phyloP scores from a whole-genome alignment of 1,140 invertebrate species.

The Tetramorium simillimum region DNA sequence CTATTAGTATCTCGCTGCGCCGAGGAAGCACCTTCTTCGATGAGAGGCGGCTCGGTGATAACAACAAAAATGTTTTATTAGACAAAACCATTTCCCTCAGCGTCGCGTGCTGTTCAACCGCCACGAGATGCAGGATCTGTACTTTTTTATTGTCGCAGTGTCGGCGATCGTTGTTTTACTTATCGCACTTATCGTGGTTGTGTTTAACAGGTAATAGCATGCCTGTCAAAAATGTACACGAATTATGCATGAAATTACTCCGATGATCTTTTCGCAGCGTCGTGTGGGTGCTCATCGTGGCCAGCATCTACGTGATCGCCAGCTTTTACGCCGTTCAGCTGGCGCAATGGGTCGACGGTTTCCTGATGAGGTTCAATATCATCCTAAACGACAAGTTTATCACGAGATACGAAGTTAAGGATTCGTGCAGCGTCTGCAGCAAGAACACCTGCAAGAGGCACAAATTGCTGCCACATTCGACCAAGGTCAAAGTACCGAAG shows the following conservation, averaged over 20 bases:
- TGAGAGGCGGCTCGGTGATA: conserved; percentile 7
- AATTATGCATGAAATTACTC: neutral
- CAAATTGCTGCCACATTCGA: conserved; percentile 75
- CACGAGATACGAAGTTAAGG: conserved; percentile 41
- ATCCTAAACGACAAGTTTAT: conserved; percentile 57
- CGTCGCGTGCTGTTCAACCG: neutral
- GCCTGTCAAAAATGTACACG: neutral
- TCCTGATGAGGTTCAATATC: conserved; percentile 66
- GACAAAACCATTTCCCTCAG: neutral
- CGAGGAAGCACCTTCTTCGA: neutral
- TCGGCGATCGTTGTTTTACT: conserved; percentile 60
- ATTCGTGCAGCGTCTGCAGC: conserved; percentile 80
- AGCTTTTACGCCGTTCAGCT: conserved; percentile 76
- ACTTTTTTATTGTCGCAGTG: conserved; percentile 5
- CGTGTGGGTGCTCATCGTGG: conserved; percentile 73
- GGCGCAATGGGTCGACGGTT: conserved; percentile 67
- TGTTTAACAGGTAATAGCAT: conserved; percentile 76
- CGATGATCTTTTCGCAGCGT: conserved; percentile 71
- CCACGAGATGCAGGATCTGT: conserved; percentile 35
- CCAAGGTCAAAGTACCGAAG: conserved; percentile 82
- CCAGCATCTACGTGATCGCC: conserved; percentile 70
- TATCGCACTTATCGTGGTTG: conserved; percentile 50
- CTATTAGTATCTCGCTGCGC: neutral
- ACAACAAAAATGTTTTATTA: conserved; percentile 23
- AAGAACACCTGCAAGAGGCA: conserved; percentile 82